Conservation (phyloP, 2,113 vertebrate species). For the Abramis brama region DNA sequence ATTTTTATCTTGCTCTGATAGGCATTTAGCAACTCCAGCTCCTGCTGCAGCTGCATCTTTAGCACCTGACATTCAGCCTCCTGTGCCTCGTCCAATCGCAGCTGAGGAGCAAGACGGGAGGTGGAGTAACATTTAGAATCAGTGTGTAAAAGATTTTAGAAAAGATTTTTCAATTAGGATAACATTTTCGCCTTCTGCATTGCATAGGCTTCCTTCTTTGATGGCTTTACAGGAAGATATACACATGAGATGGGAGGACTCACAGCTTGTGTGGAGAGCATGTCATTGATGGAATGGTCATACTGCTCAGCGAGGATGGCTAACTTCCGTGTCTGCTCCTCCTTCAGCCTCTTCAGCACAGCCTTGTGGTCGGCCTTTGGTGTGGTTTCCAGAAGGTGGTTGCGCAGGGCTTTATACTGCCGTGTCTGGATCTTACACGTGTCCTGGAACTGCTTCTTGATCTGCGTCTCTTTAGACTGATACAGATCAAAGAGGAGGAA, state of each 20-base stretch:
- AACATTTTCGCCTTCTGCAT: neutral
- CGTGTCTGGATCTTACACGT: conserved; percentile 98
- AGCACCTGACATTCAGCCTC: conserved; percentile 77
- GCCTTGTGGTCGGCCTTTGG: conserved; percentile 98
- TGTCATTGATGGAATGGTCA: conserved; percentile 98
- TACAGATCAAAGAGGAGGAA: conserved; percentile 32
- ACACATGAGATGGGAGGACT: conserved; percentile 66
- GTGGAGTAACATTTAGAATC: neutral
- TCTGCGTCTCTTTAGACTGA: conserved; percentile 88
- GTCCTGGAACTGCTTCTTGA: conserved; percentile 95
- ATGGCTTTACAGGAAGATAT: neutral
- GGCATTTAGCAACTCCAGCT: conserved; percentile 78
- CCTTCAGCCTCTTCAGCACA: conserved; percentile 97
- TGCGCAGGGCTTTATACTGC: conserved; percentile 97
- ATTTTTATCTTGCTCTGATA: conserved; percentile 82
- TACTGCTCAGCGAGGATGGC: conserved; percentile 99
- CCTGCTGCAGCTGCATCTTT: conserved; percentile 80
- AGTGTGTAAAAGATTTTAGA: neutral
- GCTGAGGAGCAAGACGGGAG: conserved; percentile 52
- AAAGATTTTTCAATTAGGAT: neutral
- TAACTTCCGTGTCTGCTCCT: conserved; percentile 97
- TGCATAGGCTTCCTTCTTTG: neutral
- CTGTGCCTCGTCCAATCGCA: conserved; percentile 77
- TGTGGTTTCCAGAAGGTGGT: conserved; percentile 94
- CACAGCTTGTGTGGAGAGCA: conserved; percentile 98